Base-by-base conservation (phyloP, 2,797 vertebrate genomes). In the Myotis planiceps region DNA sequence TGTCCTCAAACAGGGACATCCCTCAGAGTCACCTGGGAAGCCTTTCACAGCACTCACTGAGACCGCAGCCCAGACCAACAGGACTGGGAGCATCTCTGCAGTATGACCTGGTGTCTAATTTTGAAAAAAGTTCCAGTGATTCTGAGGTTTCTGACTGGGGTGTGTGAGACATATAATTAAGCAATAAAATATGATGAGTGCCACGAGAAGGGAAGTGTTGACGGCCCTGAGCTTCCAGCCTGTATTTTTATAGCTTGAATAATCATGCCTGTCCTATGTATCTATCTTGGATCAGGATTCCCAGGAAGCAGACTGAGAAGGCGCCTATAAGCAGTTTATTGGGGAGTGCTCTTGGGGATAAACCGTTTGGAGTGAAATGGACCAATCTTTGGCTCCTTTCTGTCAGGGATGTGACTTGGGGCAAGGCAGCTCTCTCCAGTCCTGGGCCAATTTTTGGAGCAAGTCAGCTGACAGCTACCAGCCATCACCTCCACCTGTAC, bases 41-140 rank as follows among this genome's bases (percentile, higher is more conserved):
- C 3, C 49, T 80, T 76, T n/a, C 51, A 58, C 83, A 60, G 49
- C 7, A 21, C 6, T 39, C 32, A 1, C 32, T 34, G 47, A 45
- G 27, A 58, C 0, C 1, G 47, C 13, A 49, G 3, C 2, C 37
- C 0, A 15, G 27, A 34, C 16, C 65, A 1, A 19, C 2, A 15
- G 58, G 66, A n/a, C 19, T 29, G 16, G 53, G 34, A 79, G 29
- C 37, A 32, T 65, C 34, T 69, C 47, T 23, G 23, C 18, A 7
- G 25, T 16, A 4, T 19, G 18, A 19, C 27, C 32, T 55, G 21
- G 19, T 37, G 19, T 21, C 9, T 6, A 60, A 69, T 78, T 55
- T 91, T 45, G 34, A 60, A 71, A 37, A 90, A 23, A 63, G 2
- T 65, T 86, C 58, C 45, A 63, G 25, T n/a, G 29, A 85, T 55